Base-by-base conservation (phyloP, 53 echinoderm and acorn worm species). In the Patiria pectinifera region DNA sequence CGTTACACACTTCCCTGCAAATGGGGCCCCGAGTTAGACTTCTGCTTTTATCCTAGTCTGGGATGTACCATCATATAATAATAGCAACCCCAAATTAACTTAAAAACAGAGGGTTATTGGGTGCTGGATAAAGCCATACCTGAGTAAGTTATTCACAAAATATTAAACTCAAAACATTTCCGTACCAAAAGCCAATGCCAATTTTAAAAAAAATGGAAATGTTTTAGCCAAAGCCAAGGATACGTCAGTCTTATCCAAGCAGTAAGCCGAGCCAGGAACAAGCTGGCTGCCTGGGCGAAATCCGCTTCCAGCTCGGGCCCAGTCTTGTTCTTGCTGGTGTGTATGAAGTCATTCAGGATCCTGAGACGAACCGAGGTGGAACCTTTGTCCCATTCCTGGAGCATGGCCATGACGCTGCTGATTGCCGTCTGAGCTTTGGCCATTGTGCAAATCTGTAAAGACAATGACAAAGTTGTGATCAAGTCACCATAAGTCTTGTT, bases 171-270 rank as follows among this genome's bases (percentile, higher is more conserved):
- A 35, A 35, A 35, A 35, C 35, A 35, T 35, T 60, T 60, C 12
- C 60, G 12, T 12, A 60, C 12, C 12, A 11, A 12, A 60, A 60
- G 60, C 12, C 8, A 60, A 60, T 11, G 60, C 8, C 60, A 60
- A 12, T 60, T 59, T 6, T 12, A 7, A 82, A 6, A 82, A 5
- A 69, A 16, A 70, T 0, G 3, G 0, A 4, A 4, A 70, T 70
- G 16, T 5, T 80, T 26, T 76, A 24, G 19, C 14, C 23, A 49
- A 22, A 21, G 16, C 5, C 77, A 98, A 95, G 98, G 96, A 96
- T 96, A 96, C 98, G 98, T 96, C 47, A 98, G 89, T 48, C 98
- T 87, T 15, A 98, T 93, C 98, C 98, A 98, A 18, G 98, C 98
- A 12, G 98, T 96, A 1, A 98, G 85, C 53, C 98, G 92, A 66